Evolutionary conservation across 2,888 invertebrate genomes (phyloP), one percentile per base, ranked within the genome.

Genomic region (Ichneumoninae sp.): DNA sequence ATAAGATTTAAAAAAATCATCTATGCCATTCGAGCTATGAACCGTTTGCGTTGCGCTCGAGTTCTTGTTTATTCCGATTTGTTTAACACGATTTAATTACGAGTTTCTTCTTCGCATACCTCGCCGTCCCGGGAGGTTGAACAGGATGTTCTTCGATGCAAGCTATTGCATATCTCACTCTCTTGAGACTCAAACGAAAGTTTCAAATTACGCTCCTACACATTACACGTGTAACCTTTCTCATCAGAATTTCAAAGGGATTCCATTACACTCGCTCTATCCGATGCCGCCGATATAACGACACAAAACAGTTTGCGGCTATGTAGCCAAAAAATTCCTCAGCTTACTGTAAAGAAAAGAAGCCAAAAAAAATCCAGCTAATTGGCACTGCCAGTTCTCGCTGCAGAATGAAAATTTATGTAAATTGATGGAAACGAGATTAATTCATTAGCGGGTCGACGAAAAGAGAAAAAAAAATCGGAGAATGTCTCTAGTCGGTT

Each of bases 381-480:
- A 54, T 26, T 62, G 1, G 13, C 16, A 52, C 5, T 16, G 16
- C 30, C 16, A 16, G 13, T 62, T 62, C 16, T n/a, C 33, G 30
- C 16, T 3, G n/a, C 13, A 10, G 30, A 16, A 33, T 16, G 16
- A 62, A 7, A 30, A n/a, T 50, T 16, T 26, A 30, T 30, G 26
- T 50, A 44, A 33, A 33, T 10, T 16, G 33, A 33, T 62, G 33
- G 33, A 33, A 62, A 62, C 30, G 16, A 16, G 44, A 69, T 70
- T 22, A 33, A 70, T 70, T 71, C 57, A 71, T 71, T 71, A 57
- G 3, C 16, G 7, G 13, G 22, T 40, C 6, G 54, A 36, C 2
- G 10, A 2, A 40, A 69, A 5, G 50, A 30, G 50, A 47, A 26
- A 40, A 16, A n/a, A 22, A 26, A 5, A 62, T n/a, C 13, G 47